These are phyloP conservation scores for Miniopterus natalensis DNA, from an alignment of 2,113 vertebrate species.

Conservation along the genomic window DNA sequence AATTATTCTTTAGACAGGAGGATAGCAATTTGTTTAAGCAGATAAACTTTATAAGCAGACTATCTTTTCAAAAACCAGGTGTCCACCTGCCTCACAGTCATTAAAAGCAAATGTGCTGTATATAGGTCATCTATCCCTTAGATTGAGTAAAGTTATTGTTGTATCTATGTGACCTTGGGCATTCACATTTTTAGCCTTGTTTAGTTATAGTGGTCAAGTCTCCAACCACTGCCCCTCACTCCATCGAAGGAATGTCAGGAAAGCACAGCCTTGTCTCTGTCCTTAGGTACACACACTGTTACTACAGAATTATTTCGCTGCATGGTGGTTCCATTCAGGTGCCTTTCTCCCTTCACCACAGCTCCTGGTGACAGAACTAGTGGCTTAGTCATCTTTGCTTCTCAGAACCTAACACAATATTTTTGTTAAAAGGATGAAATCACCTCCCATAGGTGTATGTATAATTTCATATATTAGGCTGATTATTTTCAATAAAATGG, in stretches of 20 bases:
- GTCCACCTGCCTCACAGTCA: not conserved
- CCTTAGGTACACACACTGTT: not conserved
- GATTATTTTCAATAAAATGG: not conserved
- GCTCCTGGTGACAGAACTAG: not conserved
- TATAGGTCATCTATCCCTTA: not conserved
- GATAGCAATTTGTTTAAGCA: not conserved
- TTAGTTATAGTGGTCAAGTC: not conserved
- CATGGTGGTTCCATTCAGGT: not conserved
- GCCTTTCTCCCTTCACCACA: not conserved
- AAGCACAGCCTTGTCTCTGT: not conserved
- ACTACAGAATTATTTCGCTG: not conserved
- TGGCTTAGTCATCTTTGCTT: not conserved
- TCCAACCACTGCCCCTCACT: not conserved
- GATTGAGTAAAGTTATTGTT: not conserved
- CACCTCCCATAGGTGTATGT: not conserved
- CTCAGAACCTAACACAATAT: not conserved
- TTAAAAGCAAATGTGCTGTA: not conserved
- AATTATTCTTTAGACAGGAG: not conserved
- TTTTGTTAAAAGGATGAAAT: not conserved
- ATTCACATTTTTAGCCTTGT: not conserved
- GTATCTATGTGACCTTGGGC: not conserved
- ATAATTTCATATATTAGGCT: not conserved
- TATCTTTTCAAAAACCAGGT: constrained; percentile 15
- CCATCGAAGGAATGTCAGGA: not conserved
- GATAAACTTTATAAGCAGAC: constrained; percentile 23